Base-by-base conservation (phyloP, 2,888 invertebrate genomes). In the Miltochrista miniata region DNA sequence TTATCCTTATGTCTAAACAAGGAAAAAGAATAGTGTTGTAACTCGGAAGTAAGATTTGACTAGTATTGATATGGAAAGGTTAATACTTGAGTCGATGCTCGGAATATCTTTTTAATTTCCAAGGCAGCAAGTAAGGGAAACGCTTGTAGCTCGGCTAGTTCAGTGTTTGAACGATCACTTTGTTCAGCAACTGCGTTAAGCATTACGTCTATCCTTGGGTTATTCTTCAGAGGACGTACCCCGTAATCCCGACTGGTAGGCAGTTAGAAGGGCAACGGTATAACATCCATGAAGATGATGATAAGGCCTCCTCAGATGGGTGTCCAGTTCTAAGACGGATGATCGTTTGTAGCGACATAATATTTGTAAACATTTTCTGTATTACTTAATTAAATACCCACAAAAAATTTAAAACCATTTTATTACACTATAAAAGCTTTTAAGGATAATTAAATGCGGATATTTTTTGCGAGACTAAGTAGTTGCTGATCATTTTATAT, bases 11-110 rank as follows among this genome's bases (percentile, higher is more conserved):
- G 48, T 56, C 65, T 69, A 67, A 68, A 62, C 61, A 70, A 70
- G 69, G 74, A 73, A 77, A 73, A 70, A 70, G 57, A 63, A 74
- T 73, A 74, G 70, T 72, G 71, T 64, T 70, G 67, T 56, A 68
- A 70, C 77, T 69, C 65, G 84, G 85, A 85, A 83, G 66, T 47
- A 67, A 74, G 76, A 53, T 62, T 60, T 54, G 44, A 61, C 48
- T 54, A 65, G 30, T 50, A 51, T 58, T 50, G 2, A 59, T 55
- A 34, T 37, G 58, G 49, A 45, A 47, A 69, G 63, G 56, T 68
- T 63, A 41, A 55, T 48, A 59, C 58, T 50, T 24, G 52, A 54
- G 45, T 42, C 56, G 51, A 53, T 57, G 45, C 33, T 48, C 11
- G n/a, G n/a, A 34, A 18, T 18, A 12, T 24, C 34, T 35, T 47